phyloP scores from a whole-genome alignment of 2,797 vertebrate genomes.

The Coregonus sp. region DNA sequence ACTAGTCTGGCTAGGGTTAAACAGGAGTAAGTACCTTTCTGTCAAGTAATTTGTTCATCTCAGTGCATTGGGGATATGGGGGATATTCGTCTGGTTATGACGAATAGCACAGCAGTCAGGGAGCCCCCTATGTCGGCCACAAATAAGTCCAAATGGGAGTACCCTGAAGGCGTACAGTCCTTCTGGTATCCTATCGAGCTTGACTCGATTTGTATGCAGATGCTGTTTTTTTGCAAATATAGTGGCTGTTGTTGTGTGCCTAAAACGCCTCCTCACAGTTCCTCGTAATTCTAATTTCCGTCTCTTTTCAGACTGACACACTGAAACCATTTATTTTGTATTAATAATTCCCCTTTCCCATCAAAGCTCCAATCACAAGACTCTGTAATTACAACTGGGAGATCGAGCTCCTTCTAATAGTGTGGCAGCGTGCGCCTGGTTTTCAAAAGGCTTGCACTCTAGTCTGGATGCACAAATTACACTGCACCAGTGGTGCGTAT shows the following conservation, averaged over 20 bases:
- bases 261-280: slow-evolving; percentile 3
- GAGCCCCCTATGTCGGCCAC: slow-evolving; percentile 39
- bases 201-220: background rate
- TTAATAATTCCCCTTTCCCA: slow-evolving; percentile 41
- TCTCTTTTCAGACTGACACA: slow-evolving; percentile 25
- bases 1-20: slow-evolving; percentile 71
- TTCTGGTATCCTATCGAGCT: slow-evolving; percentile 38
- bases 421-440: no score
- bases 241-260: background rate
- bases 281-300: slow-evolving; percentile 23
- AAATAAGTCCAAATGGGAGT: slow-evolving; percentile 39
- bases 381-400: background rate
- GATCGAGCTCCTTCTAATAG: slow-evolving; percentile 38
- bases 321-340: slow-evolving; percentile 45
- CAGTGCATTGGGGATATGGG: slow-evolving; percentile 54
- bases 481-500: slow-evolving; percentile 51
- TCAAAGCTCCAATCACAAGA: slow-evolving; percentile 41
- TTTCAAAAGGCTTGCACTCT: slow-evolving; percentile 4
- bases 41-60: slow-evolving; percentile 72
- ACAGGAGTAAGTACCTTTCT: slow-evolving; percentile 78
- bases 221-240: background rate
- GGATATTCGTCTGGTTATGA: slow-evolving; percentile 67
- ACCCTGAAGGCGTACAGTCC: background rate
- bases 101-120: slow-evolving; percentile 42
- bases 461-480: slow-evolving; percentile 62